Conservation (phyloP, 2,113 vertebrate species). For the Gavialis gangeticus region DNA sequence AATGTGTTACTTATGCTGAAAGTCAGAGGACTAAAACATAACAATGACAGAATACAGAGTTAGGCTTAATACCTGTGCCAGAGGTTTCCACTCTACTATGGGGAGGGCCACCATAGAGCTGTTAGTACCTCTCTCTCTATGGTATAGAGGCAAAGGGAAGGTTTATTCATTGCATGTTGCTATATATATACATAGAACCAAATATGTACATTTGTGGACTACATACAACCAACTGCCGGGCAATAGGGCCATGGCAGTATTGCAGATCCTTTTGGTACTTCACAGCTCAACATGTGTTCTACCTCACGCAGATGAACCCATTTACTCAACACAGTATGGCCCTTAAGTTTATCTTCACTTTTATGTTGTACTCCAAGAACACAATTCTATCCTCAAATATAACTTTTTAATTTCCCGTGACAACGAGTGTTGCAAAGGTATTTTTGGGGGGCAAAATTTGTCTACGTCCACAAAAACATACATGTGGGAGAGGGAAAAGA, state of each 20-base stretch:
- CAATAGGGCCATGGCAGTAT: neutral
- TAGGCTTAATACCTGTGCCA: neutral
- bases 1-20: neutral
- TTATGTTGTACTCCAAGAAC: neutral
- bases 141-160: accelerated
- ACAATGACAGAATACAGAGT: neutral
- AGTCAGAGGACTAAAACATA: neutral
- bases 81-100: neutral
- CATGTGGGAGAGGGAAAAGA: too few relatives aligned
- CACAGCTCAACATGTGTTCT: accelerated
- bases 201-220: too few relatives aligned
- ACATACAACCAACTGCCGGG: too few relatives aligned
- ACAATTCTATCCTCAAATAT: neutral
- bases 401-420: neutral
- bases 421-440: neutral
- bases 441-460: neutral
- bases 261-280: neutral
- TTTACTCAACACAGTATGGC: neutral
- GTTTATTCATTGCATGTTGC: neutral
- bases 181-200: neutral
- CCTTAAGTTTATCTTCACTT: neutral
- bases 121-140: neutral
- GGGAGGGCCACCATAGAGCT: neutral
- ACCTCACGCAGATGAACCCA: neutral
- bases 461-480: neutral